These are phyloP conservation scores for Taphrorychus bicolor DNA, from an alignment of 2,888 invertebrate species.

Conservation along the genomic window DNA sequence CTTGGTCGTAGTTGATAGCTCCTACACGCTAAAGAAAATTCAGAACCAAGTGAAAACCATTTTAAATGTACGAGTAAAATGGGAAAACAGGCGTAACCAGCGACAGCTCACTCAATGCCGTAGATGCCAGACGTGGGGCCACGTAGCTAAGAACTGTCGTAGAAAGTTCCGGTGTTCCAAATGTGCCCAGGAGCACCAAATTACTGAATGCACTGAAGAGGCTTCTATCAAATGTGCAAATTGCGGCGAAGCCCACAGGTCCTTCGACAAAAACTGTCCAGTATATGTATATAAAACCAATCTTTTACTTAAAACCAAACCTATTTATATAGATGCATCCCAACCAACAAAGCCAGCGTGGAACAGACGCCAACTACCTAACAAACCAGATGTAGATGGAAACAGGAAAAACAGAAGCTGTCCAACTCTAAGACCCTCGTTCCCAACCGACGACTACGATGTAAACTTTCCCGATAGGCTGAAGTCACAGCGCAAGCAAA, in stretches of 20 bases:
- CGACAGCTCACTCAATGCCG: conserved; percentile 46
- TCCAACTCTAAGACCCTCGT: too few relatives aligned
- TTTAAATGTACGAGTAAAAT: not conserved
- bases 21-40: not conserved
- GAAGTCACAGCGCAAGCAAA: too few relatives aligned
- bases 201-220: conserved; percentile 44
- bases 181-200: conserved; percentile 42
- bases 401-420: too few relatives aligned
- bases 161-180: not conserved
- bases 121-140: conserved; percentile 50
- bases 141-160: conserved; percentile 42
- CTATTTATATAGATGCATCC: too few relatives aligned
- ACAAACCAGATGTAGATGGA: too few relatives aligned
- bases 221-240: not conserved
- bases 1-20: not conserved
- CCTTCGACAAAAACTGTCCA: conserved; percentile 6
- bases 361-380: too few relatives aligned
- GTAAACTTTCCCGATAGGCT: too few relatives aligned
- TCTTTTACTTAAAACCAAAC: too few relatives aligned
- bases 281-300: not conserved
- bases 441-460: too few relatives aligned
- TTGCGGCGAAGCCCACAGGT: not conserved
- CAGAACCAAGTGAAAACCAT: not conserved
- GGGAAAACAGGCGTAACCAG: conserved; percentile 18
- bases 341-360: too few relatives aligned